Evolutionary conservation across 2,113 vertebrate species (phyloP).

Genomic region (Bambusicola thoracicus): DNA sequence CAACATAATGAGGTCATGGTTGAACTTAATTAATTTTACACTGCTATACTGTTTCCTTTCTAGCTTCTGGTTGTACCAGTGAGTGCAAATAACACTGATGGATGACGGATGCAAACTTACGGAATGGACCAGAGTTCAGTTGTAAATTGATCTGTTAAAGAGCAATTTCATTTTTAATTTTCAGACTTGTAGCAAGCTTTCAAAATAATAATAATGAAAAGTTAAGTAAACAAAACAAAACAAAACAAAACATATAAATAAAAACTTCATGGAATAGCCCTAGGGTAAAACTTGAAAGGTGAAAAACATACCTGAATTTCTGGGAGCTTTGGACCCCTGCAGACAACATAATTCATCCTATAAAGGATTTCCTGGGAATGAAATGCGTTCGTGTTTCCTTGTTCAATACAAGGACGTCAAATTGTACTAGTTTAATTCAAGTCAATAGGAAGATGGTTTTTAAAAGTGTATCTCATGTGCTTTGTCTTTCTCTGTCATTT

Average conservation of each 20-base stretch:
- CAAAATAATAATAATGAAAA: too few relatives aligned
- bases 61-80: conserved; percentile 28
- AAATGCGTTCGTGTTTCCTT: not conserved
- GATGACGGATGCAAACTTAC: conserved; percentile 21
- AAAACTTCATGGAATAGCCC: not conserved
- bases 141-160: not conserved
- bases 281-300: not conserved
- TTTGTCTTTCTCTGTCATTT: not conserved
- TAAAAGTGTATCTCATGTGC: not conserved
- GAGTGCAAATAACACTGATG: conserved; percentile 45
- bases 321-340: not conserved
- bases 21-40: conserved; percentile 68
- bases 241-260: not conserved
- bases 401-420: not conserved
- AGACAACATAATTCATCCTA: not conserved
- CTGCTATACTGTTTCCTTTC: conserved; percentile 68
- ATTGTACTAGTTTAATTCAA: not conserved
- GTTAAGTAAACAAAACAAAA: not conserved
- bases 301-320: not conserved
- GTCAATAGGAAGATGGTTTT: not conserved
- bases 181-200: not conserved
- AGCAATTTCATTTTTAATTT: conserved; percentile 20
- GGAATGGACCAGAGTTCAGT: not conserved
- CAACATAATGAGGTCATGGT: conserved; percentile 61
- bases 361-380: not conserved